A percentile compares a stretch with the other conserved stretches of the same genome.
These are phyloP conservation scores for Haliclona indistincta DNA, from an alignment of 37 sponge, comb jelly and placozoan genomes.

Conservation along the genomic window DNA sequence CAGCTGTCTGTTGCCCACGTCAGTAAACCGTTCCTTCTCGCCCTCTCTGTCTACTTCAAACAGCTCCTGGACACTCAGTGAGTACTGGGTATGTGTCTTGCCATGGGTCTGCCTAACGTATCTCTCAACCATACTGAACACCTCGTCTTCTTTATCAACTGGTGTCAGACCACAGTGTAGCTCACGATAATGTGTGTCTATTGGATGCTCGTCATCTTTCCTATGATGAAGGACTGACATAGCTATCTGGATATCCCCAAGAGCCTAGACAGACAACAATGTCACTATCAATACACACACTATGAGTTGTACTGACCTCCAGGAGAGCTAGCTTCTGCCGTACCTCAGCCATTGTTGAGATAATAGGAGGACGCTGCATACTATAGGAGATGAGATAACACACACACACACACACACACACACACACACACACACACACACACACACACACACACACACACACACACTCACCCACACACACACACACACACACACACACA, in stretches of 20 bases:
- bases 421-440: not conserved
- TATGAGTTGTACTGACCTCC: conserved; percentile 49
- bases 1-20: conserved; percentile 91
- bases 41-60: conserved; percentile 69
- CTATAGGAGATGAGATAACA: conserved; percentile 20
- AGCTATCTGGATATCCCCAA: conserved; percentile 91
- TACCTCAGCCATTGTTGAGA: conserved; percentile 72
- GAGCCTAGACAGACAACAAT: conserved; percentile 34
- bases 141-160: conserved; percentile 40
- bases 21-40: conserved; percentile 71
- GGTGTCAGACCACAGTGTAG: conserved; percentile 68
- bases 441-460: not conserved
- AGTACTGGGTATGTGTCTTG: conserved; percentile 81
- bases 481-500: conserved; percentile 1
- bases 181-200: conserved; percentile 74
- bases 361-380: conserved; percentile 81
- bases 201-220: conserved; percentile 42
- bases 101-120: conserved; percentile 91
- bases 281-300: not conserved
- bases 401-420: not conserved
- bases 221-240: conserved; percentile 57
- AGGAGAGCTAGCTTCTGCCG: conserved; percentile 80
- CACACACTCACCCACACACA: not conserved
- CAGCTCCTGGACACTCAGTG: conserved; percentile 70
- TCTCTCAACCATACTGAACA: conserved; percentile 67